Evolutionary conservation across 2,797 vertebrate genomes (phyloP).

Genomic region (Eupleurogrammus muticus): DNA sequence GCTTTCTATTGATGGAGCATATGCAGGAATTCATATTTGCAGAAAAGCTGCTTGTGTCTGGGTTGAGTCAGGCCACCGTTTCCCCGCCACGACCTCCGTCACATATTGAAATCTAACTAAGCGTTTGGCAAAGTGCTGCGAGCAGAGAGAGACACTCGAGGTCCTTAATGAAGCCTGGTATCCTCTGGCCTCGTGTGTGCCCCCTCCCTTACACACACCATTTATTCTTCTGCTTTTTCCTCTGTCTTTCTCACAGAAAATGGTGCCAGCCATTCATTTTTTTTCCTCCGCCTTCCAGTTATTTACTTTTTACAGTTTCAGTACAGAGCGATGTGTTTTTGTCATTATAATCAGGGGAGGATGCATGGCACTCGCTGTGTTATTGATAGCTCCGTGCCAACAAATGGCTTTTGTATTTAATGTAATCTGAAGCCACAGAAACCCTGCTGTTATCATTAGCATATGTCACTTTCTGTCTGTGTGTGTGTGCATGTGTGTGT

Average conservation of each 20-base stretch:
- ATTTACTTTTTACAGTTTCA: constrained; percentile 1
- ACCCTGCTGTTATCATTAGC: constrained; percentile 33
- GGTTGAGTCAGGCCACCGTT: constrained; percentile 17
- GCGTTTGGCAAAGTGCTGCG: constrained; percentile 52
- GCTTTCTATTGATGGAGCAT: not conserved
- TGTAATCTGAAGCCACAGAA: constrained; percentile 8
- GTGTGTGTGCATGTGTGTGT: constrained; percentile 2
- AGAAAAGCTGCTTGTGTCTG: not conserved
- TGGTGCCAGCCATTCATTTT: constrained; percentile 2
- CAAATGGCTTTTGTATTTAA: not conserved
- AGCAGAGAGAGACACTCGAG: constrained; percentile 54
- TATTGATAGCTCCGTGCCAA: constrained; percentile 24
- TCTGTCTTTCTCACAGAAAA: constrained; percentile 3
- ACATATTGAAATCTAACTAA: constrained; percentile 69
- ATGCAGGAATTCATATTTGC: not conserved
- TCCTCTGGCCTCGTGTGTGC: constrained; percentile 52
- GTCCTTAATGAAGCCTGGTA: constrained; percentile 60
- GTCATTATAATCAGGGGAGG: not conserved
- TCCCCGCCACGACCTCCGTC: constrained; percentile 24
- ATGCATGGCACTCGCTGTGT: constrained; percentile 20
- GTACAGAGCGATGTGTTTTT: not conserved
- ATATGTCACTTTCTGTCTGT: constrained; percentile 14
- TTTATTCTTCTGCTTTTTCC: constrained; percentile 20
- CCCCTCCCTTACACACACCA: constrained; percentile 49
- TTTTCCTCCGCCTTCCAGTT: not conserved